A percentile compares a stretch with the other conserved stretches of the same genome.
Evolutionary conservation across 2,888 invertebrate species (phyloP).

Genomic region (Blastobasis adustella): DNA sequence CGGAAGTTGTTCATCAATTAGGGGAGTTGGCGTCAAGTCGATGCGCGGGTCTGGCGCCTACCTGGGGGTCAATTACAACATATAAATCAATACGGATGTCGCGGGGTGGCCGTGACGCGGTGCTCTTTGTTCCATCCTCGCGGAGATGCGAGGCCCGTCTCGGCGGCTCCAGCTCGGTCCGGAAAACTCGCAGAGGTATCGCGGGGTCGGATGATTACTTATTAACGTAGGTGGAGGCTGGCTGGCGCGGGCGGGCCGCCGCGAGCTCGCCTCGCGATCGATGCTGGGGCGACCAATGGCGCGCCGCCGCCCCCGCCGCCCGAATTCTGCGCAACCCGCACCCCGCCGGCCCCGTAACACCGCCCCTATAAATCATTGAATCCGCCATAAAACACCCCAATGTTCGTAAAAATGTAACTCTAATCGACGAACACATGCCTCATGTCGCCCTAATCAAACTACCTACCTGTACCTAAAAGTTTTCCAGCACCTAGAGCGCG

Average conservation of each 20-base stretch:
- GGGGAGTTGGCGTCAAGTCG: constrained; percentile 20
- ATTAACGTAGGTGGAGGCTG: constrained; percentile 75
- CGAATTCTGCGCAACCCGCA: constrained; percentile 61
- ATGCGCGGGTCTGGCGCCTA: constrained; percentile 54
- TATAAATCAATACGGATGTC: constrained; percentile 64
- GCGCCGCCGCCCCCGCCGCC: constrained; percentile 57
- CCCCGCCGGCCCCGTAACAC: constrained; percentile 55
- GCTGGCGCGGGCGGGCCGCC: constrained; percentile 68
- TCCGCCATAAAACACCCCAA: constrained; percentile 71
- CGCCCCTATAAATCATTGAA: constrained; percentile 74
- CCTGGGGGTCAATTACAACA: constrained; percentile 65
- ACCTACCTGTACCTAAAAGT: constrained; percentile 19
- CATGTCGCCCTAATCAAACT: constrained; percentile 55
- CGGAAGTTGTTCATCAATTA: too few species aligned
- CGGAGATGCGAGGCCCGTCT: constrained; percentile 65
- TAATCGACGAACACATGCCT: constrained; percentile 68
- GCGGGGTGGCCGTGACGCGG: constrained; percentile 37
- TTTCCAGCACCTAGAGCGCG: constrained; percentile 18
- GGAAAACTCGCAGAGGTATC: constrained; percentile 70
- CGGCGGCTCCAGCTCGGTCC: constrained; percentile 63
- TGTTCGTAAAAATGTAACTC: constrained; percentile 72
- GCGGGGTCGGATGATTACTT: constrained; percentile 73
- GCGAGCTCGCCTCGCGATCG: constrained; percentile 66
- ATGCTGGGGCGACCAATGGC: constrained; percentile 72
- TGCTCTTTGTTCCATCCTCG: constrained; percentile 65